These are phyloP conservation scores for Pluvianellus socialis DNA, from an alignment of 2,113 vertebrate species.

Conservation along the genomic window DNA sequence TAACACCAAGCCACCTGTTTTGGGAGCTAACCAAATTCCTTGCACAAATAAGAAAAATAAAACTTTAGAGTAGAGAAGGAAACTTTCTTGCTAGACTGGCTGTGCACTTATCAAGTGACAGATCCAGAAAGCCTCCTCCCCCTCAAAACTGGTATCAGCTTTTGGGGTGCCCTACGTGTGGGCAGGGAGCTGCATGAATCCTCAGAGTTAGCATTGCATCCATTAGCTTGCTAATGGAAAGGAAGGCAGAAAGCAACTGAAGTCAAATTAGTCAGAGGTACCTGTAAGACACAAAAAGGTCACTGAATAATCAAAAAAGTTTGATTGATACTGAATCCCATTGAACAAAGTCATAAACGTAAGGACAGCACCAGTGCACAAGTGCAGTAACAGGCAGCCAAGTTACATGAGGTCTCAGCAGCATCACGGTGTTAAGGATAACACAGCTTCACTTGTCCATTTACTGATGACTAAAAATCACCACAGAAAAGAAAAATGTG, in stretches of 20 bases:
- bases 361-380: background rate
- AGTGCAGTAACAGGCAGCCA: fast-evolving
- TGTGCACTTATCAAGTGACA: background rate
- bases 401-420: background rate
- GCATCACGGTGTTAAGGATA: background rate
- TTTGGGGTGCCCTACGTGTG: background rate
- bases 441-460: background rate
- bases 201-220: too few relatives aligned
- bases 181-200: background rate
- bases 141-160: fast-evolving
- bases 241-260: background rate
- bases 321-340: background rate
- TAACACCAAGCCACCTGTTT: background rate
- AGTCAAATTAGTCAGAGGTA: background rate
- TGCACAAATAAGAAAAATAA: background rate
- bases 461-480: background rate
- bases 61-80: background rate
- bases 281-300: background rate
- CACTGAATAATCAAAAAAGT: background rate
- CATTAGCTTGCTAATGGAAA: background rate
- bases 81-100: background rate
- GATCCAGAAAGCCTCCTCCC: background rate
- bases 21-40: background rate
- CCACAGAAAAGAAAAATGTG: background rate
- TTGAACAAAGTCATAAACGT: fast-evolving